Base-by-base conservation (phyloP, 1,140 invertebrate species). In the Lepeophtheirus salmonis region DNA sequence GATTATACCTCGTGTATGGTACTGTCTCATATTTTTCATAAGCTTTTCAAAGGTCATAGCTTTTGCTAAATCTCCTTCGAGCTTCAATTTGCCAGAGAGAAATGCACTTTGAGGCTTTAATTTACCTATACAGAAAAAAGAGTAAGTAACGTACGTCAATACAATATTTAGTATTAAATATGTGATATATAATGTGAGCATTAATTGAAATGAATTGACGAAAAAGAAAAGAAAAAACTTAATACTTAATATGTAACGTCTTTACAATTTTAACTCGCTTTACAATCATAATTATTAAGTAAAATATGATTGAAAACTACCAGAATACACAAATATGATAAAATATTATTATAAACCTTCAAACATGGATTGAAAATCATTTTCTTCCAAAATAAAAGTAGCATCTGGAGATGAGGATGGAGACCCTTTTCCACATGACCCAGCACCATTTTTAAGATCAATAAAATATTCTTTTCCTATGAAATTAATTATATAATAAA, bases 21-120 rank as follows among this genome's bases (percentile, higher is more conserved):
- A 52, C 16, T 83, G 79, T 70, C 89, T 89, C 23, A 94, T 75
- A 60, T 80, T 80, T 52, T 74, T 75, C 84, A 97, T 89, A 2
- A 97, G 74, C 72, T 91, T 92, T 71, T 97, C 92, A 60, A 97
- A 70, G 70, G 95, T 94, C 82, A 97, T 89, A 1, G 92, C 94
- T 69, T 92, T 86, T 64, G 83, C 83, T 67, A 97, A 76, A 69
- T 94, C 89, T 0, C 94, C 94, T 65, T 78, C 80, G 61, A 98
- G 88, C 74, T 94, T 95, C 50, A 98, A 73, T 74, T 96, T 97
- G 23, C 94, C 94, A 67, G 82, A 82, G 89, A 97, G 94, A 70
- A 94, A 95, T 10, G 92, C 91, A 20, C 81, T 79, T 0, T 88
- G 81, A 10, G 92, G 82, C 70, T 92, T 94, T 62, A 94, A 66